Conservation (phyloP, 2,113 vertebrate genomes). For the Callipepla californica region DNA sequence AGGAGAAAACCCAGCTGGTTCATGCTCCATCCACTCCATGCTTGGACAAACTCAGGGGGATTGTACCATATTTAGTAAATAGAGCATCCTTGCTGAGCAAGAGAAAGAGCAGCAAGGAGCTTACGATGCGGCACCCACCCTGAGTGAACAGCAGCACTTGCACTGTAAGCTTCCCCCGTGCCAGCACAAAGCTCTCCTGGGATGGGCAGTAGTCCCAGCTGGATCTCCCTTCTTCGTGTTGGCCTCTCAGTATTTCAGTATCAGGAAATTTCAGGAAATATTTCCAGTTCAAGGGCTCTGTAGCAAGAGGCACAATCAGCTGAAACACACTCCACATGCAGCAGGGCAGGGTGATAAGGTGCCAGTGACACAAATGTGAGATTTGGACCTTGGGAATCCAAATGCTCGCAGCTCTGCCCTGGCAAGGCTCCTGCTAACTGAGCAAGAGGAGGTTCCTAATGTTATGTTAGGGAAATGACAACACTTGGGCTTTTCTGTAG, state of each 20-base stretch:
- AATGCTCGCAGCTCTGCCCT: neutral
- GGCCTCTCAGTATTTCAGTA: neutral
- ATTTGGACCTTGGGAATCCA: constrained; percentile 27
- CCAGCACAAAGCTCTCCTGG: neutral
- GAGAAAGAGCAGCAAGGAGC: neutral
- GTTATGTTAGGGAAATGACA: constrained; percentile 40
- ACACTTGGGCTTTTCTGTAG: constrained; percentile 35
- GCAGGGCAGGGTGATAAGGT: neutral
- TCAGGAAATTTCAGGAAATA: neutral
- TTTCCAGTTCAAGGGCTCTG: neutral
- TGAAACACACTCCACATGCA: neutral
- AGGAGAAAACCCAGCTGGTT: constrained; percentile 14
- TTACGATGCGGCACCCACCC: neutral
- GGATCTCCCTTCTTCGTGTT: neutral
- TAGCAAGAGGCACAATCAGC: neutral
- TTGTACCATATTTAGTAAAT: neutral
- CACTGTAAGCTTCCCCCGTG: neutral
- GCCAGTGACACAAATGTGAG: neutral
- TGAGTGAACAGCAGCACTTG: neutral
- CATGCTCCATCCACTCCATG: neutral
- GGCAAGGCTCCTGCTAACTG: neutral
- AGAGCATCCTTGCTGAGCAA: constrained; percentile 38
- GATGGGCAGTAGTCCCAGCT: neutral
- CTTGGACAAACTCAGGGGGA: neutral
- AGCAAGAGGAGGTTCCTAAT: constrained; percentile 24